These are phyloP conservation scores for Morelia viridis DNA, from an alignment of 2,797 vertebrate species.

Conservation along the genomic window DNA sequence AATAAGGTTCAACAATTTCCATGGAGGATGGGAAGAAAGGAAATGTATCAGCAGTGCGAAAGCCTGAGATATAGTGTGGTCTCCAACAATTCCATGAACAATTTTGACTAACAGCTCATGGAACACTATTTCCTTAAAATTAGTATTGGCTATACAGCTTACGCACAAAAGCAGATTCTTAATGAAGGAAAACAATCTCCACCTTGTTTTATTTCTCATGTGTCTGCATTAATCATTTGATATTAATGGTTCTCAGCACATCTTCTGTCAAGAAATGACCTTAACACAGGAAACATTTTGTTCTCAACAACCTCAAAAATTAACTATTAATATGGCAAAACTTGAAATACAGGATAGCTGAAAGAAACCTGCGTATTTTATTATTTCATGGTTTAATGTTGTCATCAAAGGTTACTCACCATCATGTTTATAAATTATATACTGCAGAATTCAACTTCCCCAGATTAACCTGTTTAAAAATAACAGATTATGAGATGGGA, in stretches of 20 bases:
- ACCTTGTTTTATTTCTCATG: neutral
- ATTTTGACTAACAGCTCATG: neutral
- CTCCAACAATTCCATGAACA: neutral
- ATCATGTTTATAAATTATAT: constrained; percentile 69
- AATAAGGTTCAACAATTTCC: neutral
- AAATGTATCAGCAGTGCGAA: neutral
- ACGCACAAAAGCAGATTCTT: neutral
- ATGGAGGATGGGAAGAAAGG: neutral
- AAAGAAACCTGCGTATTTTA: constrained; percentile 68
- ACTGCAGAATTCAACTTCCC: constrained; percentile 62
- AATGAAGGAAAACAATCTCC: neutral
- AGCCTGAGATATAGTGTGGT: neutral
- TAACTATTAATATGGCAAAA: constrained; percentile 72
- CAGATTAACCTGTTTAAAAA: constrained; percentile 62
- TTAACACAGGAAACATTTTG: constrained; percentile 31
- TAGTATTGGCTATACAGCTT: neutral
- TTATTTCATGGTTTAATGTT: constrained; percentile 74
- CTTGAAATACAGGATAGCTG: constrained; percentile 71
- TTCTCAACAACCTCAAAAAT: constrained; percentile 60
- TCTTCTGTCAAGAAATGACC: constrained; percentile 45
- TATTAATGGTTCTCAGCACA: constrained; percentile 11
- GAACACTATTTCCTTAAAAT: neutral
- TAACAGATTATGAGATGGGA: constrained; percentile 51
- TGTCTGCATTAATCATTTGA: constrained; percentile 11
- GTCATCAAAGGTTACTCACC: constrained; percentile 67